Evolutionary conservation across 2,888 invertebrate genomes (phyloP).

Genomic region (Dilophus febrilis): DNA sequence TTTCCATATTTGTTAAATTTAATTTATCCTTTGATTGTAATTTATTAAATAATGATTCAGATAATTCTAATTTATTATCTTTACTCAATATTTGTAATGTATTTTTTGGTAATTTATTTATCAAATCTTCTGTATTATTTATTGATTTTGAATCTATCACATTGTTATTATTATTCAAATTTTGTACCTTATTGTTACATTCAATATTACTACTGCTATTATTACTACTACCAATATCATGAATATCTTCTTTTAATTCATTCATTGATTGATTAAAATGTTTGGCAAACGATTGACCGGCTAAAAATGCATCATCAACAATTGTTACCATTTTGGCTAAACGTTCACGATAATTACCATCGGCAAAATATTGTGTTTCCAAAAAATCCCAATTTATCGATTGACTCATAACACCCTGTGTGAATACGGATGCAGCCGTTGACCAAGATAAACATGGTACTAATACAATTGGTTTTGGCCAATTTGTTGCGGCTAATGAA

Average conservation of each 20-base stretch:
- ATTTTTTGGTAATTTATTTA: background rate
- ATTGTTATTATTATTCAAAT: background rate
- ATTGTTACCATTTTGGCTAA: slow-evolving; percentile 75
- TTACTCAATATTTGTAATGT: slow-evolving; percentile 1
- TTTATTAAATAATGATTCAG: slow-evolving; percentile 29
- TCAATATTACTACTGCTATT: slow-evolving; percentile 18
- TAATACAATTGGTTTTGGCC: slow-evolving; percentile 84
- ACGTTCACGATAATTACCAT: slow-evolving; percentile 63
- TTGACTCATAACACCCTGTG: slow-evolving; percentile 90
- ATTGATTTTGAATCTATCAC: slow-evolving; percentile 2
- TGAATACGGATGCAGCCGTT: slow-evolving; percentile 89
- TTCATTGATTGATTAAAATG: slow-evolving; percentile 38
- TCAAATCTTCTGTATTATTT: slow-evolving; percentile 2
- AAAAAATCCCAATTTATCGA: slow-evolving; percentile 88
- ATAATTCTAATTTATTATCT: slow-evolving; percentile 29
- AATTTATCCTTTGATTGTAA: slow-evolving; percentile 31
- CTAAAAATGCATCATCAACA: slow-evolving; percentile 52
- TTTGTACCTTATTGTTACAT: slow-evolving; percentile 6
- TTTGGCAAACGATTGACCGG: slow-evolving; percentile 57
- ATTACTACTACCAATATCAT: slow-evolving; percentile 11
- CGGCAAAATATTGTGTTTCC: slow-evolving; percentile 70
- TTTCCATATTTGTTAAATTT: slow-evolving; percentile 32
- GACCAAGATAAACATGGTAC: slow-evolving; percentile 97
- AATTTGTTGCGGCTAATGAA: slow-evolving; percentile 87
- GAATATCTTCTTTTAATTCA: slow-evolving; percentile 28